These are phyloP conservation scores for Scleropages formosus DNA, from an alignment of 2,797 vertebrate genomes.

Conservation along the genomic window DNA sequence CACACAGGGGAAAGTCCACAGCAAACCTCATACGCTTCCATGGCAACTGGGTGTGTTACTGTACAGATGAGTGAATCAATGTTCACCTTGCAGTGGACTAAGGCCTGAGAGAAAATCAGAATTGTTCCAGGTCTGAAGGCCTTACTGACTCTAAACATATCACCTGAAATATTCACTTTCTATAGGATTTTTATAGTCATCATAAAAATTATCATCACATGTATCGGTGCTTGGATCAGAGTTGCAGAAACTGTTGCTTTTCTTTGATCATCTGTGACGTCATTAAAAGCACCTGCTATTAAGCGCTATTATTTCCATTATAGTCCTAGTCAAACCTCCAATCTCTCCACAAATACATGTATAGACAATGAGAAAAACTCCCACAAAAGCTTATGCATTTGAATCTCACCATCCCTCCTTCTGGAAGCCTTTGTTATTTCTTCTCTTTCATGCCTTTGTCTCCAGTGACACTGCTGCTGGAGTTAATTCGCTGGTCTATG, in stretches of 20 bases:
- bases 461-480: too few species aligned
- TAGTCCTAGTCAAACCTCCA: slow-evolving; percentile 65
- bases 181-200: too few species aligned
- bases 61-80: not conserved
- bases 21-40: not conserved
- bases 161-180: too few species aligned
- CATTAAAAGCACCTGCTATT: slow-evolving; percentile 60
- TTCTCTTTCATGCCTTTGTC: not conserved
- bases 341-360: slow-evolving; percentile 54
- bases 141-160: too few species aligned
- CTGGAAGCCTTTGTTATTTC: not conserved
- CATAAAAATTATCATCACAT: too few species aligned
- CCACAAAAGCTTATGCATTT: slow-evolving; percentile 4
- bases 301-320: slow-evolving; percentile 62
- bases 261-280: slow-evolving; percentile 36
- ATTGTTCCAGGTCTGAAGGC: too few species aligned
- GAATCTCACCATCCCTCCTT: not conserved
- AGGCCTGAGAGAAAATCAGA: too few species aligned
- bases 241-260: slow-evolving; percentile 32
- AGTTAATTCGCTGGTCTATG: not conserved
- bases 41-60: slow-evolving; percentile 16
- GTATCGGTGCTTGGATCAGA: too few species aligned
- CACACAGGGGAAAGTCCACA: slow-evolving; percentile 8
- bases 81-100: not conserved
- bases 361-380: slow-evolving; percentile 18